A percentile compares a stretch with the other conserved stretches of the same genome.
phyloP scores from a whole-genome alignment of 2,888 invertebrate genomes.

The Lycocerus yunnanus region DNA sequence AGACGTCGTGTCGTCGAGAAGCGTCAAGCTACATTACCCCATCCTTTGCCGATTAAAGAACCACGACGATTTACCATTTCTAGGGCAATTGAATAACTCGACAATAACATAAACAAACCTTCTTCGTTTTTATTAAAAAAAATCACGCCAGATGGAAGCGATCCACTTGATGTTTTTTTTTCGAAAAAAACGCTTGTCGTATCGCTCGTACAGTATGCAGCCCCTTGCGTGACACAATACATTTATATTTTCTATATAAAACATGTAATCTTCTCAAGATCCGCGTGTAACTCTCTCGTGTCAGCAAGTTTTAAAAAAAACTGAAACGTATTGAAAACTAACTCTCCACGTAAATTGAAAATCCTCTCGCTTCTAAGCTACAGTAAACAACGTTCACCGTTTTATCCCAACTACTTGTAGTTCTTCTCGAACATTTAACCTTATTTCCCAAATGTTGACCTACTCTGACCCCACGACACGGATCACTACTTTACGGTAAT shows the following conservation, averaged over 20 bases:
- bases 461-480: conserved; percentile 25
- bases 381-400: conserved; percentile 24
- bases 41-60: conserved; percentile 18
- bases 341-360: conserved; percentile 38
- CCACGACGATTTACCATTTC: conserved; percentile 7
- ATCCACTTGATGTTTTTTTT: conserved; percentile 24
- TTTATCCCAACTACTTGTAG: conserved; percentile 34
- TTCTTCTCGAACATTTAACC: conserved; percentile 16
- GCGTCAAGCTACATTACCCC: conserved; percentile 21
- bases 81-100: background rate
- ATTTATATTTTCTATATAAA: conserved; percentile 27
- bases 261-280: conserved; percentile 29
- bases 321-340: conserved; percentile 26
- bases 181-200: conserved; percentile 4
- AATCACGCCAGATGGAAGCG: background rate
- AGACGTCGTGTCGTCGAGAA: conserved; percentile 19
- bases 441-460: conserved; percentile 17
- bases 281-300: conserved; percentile 12
- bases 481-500: conserved; percentile 32
- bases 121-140: background rate
- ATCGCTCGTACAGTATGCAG: background rate
- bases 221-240: conserved; percentile 23
- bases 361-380: conserved; percentile 22
- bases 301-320: conserved; percentile 8
- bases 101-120: background rate